Evolutionary conservation across 2,797 vertebrate genomes (phyloP).

Genomic region (Myripristis murdjan): DNA sequence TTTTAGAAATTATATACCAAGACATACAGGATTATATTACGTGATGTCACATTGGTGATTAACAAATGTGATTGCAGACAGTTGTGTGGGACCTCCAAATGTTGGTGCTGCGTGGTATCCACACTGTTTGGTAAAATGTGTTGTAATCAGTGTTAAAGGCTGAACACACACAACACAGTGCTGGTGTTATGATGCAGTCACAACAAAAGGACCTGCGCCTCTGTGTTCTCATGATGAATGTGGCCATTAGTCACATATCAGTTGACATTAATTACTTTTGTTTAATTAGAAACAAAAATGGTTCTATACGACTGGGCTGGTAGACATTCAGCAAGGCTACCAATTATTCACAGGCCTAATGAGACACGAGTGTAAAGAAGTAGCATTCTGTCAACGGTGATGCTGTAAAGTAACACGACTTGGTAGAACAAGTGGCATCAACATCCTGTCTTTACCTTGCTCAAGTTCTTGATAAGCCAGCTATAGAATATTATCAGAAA

Average conservation of each 20-base stretch:
- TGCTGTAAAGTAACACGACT: too few species aligned
- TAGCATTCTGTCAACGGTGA: too few species aligned
- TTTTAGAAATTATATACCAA: conserved; percentile 3
- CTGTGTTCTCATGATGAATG: not conserved
- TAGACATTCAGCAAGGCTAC: too few species aligned
- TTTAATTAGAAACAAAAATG: not conserved
- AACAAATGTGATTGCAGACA: not conserved
- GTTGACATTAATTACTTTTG: not conserved
- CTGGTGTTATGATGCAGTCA: not conserved
- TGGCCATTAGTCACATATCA: not conserved
- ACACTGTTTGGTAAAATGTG: not conserved
- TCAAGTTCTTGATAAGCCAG: too few species aligned
- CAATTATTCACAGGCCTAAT: too few species aligned
- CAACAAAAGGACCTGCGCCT: not conserved
- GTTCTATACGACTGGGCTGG: not conserved
- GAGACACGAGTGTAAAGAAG: too few species aligned
- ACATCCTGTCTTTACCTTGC: too few species aligned
- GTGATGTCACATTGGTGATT: not conserved
- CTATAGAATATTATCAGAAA: too few species aligned
- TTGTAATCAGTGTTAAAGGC: not conserved
- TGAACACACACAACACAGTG: not conserved
- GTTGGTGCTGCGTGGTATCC: not conserved
- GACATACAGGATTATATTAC: conserved; percentile 8
- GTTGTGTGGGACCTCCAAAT: not conserved
- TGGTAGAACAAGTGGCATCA: too few species aligned